Percentiles rank a stretch among this genome's conserved stretches.
Conservation (phyloP, 2,888 invertebrate genomes). For the Tetranychus piercei region DNA sequence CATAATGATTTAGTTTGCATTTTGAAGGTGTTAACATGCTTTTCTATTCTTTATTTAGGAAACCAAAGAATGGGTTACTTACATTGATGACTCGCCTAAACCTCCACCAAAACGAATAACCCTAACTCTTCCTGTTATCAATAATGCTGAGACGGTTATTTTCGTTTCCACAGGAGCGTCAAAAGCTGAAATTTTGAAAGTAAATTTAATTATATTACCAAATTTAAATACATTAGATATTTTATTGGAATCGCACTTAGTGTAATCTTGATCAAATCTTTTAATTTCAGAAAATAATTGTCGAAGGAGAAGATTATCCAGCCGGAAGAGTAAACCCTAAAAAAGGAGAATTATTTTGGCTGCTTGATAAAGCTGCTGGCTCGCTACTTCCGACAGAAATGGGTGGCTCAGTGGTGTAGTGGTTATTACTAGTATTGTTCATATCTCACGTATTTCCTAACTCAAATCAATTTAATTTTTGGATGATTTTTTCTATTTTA, state of each 20-base stretch:
- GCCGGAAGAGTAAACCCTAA: slow-evolving; percentile 53
- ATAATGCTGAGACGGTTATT: slow-evolving; percentile 59
- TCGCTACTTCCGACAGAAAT: slow-evolving; percentile 14
- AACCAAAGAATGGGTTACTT: slow-evolving; percentile 46
- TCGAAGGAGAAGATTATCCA: slow-evolving; percentile 48
- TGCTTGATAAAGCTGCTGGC: slow-evolving; percentile 36
- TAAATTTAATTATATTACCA: slow-evolving; percentile 31
- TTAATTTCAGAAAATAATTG: slow-evolving; percentile 47
- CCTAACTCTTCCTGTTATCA: slow-evolving; percentile 71
- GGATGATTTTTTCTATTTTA: too few relatives aligned
- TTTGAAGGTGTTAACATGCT: too few relatives aligned
- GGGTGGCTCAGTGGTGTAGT: neutral
- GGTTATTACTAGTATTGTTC: too few relatives aligned
- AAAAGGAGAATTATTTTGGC: slow-evolving; percentile 47
- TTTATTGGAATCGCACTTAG: neutral
- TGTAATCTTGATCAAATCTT: slow-evolving; percentile 6
- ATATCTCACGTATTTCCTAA: too few relatives aligned
- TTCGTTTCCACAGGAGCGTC: slow-evolving; percentile 65
- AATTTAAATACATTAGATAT: slow-evolving; percentile 24
- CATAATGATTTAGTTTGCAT: neutral
- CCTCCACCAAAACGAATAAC: slow-evolving; percentile 79
- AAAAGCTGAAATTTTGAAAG: slow-evolving; percentile 76
- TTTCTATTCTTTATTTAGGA: slow-evolving; percentile 29
- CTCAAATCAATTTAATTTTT: too few relatives aligned
- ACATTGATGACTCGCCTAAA: slow-evolving; percentile 83